phyloP scores from a whole-genome alignment of 2,113 vertebrate species.

The Plecotus auritus region DNA sequence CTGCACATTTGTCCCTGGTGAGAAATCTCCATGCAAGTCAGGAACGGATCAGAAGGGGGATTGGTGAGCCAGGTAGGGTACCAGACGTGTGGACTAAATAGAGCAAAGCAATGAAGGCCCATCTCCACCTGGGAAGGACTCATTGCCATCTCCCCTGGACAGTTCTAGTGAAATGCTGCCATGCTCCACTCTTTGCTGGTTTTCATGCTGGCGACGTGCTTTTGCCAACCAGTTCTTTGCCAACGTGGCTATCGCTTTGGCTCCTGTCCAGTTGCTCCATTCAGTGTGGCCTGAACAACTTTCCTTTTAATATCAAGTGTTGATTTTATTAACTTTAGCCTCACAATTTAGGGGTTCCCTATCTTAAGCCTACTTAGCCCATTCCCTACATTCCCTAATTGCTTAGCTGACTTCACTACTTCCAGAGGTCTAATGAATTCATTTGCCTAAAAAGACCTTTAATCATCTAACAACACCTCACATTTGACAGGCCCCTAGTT shows the following conservation, averaged over 20 bases:
- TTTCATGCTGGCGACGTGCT: not conserved
- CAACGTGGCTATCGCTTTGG: not conserved
- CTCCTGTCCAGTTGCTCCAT: not conserved
- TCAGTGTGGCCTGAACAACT: not conserved
- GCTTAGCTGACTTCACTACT: not conserved
- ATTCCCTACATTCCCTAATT: not conserved
- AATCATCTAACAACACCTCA: not conserved
- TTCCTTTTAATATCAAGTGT: not conserved
- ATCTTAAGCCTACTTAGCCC: not conserved
- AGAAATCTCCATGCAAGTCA: not conserved
- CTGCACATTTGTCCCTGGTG: not conserved
- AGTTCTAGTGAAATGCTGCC: rapidly evolving
- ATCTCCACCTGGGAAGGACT: not conserved
- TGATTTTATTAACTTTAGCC: not conserved
- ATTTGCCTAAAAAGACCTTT: not conserved
- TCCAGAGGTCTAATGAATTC: not conserved
- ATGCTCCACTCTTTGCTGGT: rapidly evolving
- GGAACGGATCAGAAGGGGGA: not conserved
- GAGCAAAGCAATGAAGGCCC: not conserved
- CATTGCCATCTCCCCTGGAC: not conserved
- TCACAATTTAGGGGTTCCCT: not conserved
- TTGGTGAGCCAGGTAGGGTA: not conserved
- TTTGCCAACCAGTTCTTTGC: not conserved
- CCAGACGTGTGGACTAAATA: not conserved
- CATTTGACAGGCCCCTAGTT: not conserved